These are phyloP conservation scores for Chelonus insularis DNA, from an alignment of 1,140 invertebrate genomes.

Conservation along the genomic window DNA sequence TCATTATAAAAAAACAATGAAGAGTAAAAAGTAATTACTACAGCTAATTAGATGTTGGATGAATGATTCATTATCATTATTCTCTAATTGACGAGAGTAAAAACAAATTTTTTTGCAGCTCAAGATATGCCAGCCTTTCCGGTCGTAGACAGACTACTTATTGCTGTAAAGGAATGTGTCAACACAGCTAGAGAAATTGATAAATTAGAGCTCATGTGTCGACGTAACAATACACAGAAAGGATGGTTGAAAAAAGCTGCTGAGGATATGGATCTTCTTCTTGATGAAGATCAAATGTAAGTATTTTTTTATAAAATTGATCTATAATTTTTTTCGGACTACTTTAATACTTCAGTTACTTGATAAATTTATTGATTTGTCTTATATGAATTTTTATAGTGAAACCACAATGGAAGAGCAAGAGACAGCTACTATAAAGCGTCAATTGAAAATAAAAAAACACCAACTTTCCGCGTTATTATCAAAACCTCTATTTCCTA, in stretches of 20 bases:
- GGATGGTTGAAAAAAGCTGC: constrained; percentile 84
- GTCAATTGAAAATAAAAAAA: constrained; percentile 61
- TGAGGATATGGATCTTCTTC: constrained; percentile 83
- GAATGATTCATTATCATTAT: too few relatives aligned
- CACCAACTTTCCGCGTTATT: constrained; percentile 65
- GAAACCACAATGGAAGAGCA: constrained; percentile 50
- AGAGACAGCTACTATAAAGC: constrained; percentile 47
- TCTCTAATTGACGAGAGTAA: too few relatives aligned
- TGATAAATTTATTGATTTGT: constrained; percentile 23
- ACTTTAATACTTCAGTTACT: too few relatives aligned
- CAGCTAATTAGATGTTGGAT: too few relatives aligned
- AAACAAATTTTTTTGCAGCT: constrained; percentile 58
- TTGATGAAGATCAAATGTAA: constrained; percentile 77
- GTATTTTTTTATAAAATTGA: constrained; percentile 46
- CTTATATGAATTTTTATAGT: constrained; percentile 35
- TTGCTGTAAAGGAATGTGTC: constrained; percentile 72
- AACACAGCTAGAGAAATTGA: constrained; percentile 80
- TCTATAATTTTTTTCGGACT: constrained; percentile 13
- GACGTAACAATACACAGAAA: constrained; percentile 69
- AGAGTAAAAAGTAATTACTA: too few relatives aligned
- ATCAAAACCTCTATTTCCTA: constrained; percentile 67
- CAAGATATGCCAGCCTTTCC: constrained; percentile 84
- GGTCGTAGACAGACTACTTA: constrained; percentile 70
- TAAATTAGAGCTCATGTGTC: constrained; percentile 69
- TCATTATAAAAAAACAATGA: background rate